Evolutionary conservation across 1,140 invertebrate species (phyloP), one percentile per base, ranked within the genome.

Genomic region (Antheraea mylitta): DNA sequence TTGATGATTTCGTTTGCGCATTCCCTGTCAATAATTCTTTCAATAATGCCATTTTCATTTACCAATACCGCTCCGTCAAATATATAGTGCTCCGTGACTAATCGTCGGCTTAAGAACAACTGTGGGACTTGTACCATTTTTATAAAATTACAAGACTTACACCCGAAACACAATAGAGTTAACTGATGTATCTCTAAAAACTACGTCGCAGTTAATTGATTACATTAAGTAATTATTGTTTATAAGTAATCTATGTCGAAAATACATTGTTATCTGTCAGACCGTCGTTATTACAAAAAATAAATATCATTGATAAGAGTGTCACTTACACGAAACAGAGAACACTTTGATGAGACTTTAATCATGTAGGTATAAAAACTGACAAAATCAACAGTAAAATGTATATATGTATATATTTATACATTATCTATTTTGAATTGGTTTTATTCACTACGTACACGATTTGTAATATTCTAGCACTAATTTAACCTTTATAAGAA

Each of bases 1-100:
- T 90, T 86, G 4, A 92, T 16, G 66, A 94, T 83, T 64, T 90
- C 90, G 67, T 91, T 87, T 74, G 68, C 87, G 74, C 88, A 83
- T 69, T 77, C 68, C 70, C 78, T 90, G 72, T 67, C 91, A 70
- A 82, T 83, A 60, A 93, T 69, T 68, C 87, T 72, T 74, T 82
- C 74, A 65, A 93, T 92, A 18, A 82, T 69, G 0, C 92, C 92
- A 70, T 78, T 72, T 61, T 79, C 79, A 68, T 88, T 70, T 13
- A 92, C 89, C 11, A 91, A 67, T 37, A 93, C 75, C 8, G 82
- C 89, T 22, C 92, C 91, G 45, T 87, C 80, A 13, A 85, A 68
- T 53, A 91, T 81, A 48, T 80, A 80, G 42, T 75, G 69, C 67
- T 91, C 87, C 22, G 87, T 85, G n/a, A 93, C 86, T 5, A 93